Percentiles rank a stretch among this genome's conserved stretches.
Conservation (phyloP, 2,113 vertebrate species). For the Xyrauchen texanus region DNA sequence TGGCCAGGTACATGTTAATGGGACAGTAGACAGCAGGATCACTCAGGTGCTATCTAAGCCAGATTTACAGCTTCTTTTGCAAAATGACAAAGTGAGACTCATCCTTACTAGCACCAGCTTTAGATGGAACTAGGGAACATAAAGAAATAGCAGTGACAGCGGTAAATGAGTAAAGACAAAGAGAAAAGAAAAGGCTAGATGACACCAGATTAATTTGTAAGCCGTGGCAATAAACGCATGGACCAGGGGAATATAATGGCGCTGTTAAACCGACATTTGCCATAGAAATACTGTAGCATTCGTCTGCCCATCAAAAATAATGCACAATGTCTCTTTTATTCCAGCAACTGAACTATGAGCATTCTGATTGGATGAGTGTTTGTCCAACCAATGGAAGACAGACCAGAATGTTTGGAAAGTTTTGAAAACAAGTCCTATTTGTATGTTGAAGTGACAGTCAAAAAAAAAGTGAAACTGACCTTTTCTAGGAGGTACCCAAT, state of each 20-base stretch:
- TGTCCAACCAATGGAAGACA: too few relatives aligned
- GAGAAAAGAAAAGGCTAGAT: too few relatives aligned
- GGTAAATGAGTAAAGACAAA: not conserved
- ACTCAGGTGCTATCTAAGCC: constrained; percentile 6
- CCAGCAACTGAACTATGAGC: not conserved
- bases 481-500: constrained; percentile 97
- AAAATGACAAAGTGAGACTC: constrained; percentile 13
- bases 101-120: not conserved
- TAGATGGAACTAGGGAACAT: not conserved
- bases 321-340: not conserved
- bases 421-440: too few relatives aligned
- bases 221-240: not conserved
- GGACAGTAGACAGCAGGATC: constrained; percentile 10
- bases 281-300: not conserved
- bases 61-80: constrained; percentile 3
- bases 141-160: not conserved
- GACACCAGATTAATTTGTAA: not conserved
- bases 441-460: not conserved
- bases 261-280: not conserved
- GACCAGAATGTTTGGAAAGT: too few relatives aligned
- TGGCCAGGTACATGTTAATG: constrained; percentile 19
- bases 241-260: not conserved
- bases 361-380: too few relatives aligned
- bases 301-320: constrained; percentile 16
- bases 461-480: constrained; percentile 66